Conservation (phyloP, 1,140 invertebrate species). For the Augochlora pura region DNA sequence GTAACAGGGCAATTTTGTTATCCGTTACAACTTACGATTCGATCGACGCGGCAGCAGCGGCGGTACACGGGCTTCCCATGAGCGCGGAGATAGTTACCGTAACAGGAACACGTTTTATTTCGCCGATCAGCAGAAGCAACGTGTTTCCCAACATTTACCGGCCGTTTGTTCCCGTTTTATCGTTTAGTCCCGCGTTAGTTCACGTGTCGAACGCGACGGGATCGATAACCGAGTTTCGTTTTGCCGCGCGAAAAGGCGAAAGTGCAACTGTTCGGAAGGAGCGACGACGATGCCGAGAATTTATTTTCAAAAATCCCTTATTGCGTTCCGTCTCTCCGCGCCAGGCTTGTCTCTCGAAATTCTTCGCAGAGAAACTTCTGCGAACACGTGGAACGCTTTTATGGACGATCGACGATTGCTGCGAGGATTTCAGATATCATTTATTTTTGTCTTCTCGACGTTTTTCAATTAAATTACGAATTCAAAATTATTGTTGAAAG, state of each 20-base stretch:
- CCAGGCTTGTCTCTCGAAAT: too few relatives aligned
- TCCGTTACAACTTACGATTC: constrained; percentile 9
- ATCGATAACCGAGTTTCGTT: neutral
- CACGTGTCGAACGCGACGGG: neutral
- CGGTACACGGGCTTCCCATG: neutral
- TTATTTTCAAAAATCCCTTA: neutral
- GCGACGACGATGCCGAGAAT: neutral
- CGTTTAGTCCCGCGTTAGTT: neutral
- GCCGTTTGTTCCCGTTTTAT: neutral
- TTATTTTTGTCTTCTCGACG: too few relatives aligned
- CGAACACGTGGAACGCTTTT: too few relatives aligned
- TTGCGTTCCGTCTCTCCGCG: too few relatives aligned
- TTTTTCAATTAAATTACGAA: too few relatives aligned
- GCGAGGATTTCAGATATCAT: too few relatives aligned
- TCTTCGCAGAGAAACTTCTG: too few relatives aligned
- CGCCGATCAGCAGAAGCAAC: constrained; percentile 27
- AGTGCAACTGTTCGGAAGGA: neutral
- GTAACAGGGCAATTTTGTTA: neutral
- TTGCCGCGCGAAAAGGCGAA: neutral
- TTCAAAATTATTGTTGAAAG: too few relatives aligned
- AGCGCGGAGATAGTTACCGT: neutral
- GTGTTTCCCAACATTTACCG: neutral
- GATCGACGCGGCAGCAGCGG: neutral
- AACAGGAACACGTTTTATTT: constrained; percentile 27
- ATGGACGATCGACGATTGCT: too few relatives aligned